Conservation (phyloP, 1,140 invertebrate genomes). For the Hetaerina americana region DNA sequence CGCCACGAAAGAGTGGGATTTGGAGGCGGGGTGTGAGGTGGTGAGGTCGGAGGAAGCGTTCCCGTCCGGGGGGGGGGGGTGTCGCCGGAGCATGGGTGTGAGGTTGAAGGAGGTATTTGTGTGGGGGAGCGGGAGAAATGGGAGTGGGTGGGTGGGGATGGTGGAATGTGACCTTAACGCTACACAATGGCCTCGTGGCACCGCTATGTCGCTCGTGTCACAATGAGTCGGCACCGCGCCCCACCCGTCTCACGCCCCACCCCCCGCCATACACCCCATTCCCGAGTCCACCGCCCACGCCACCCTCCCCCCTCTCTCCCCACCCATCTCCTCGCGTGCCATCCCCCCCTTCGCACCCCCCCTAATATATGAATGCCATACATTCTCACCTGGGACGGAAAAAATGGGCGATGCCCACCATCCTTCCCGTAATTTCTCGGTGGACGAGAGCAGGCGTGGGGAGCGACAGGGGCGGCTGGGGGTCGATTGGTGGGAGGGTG, state of each 20-base stretch:
- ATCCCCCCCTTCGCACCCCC: background rate
- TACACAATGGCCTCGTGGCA: background rate
- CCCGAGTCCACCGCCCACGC: background rate
- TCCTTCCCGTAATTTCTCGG: no score
- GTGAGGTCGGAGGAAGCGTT: background rate
- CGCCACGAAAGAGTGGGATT: no score
- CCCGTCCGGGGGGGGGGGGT: background rate
- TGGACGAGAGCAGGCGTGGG: no score
- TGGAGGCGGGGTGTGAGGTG: no score
- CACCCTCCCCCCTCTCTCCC: no score
- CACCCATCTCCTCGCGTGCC: background rate
- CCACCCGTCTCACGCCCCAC: no score
- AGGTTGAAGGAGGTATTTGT: background rate
- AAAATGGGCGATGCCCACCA: background rate
- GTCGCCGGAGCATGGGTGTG: background rate
- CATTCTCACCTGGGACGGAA: background rate
- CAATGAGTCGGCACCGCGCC: background rate
- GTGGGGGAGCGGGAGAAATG: background rate
- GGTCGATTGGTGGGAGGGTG: no score
- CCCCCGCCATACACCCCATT: background rate
- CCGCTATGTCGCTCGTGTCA: background rate
- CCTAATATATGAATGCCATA: background rate
- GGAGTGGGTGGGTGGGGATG: background rate
- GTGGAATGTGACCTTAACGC: background rate
- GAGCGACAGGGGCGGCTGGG: no score